Conservation (phyloP, 1,140 invertebrate genomes). For the Bombus fervidus region DNA sequence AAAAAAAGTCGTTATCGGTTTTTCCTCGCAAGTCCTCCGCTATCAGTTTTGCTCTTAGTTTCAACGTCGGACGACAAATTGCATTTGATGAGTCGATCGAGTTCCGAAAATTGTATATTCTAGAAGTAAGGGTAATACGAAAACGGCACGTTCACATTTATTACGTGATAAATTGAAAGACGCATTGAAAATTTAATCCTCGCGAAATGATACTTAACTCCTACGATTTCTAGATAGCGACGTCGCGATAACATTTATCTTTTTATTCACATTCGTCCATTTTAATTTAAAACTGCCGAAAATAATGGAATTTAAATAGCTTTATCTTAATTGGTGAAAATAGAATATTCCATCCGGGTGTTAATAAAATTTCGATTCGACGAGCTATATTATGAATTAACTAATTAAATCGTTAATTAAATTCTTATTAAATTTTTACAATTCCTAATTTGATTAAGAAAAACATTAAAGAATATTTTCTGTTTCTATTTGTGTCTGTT, state of each 20-base stretch:
- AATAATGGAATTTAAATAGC: neutral
- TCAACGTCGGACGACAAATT: constrained; percentile 45
- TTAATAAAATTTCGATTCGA: neutral
- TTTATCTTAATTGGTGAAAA: neutral
- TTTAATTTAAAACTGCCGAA: too few species aligned
- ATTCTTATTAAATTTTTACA: neutral
- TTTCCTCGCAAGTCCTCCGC: constrained; percentile 15
- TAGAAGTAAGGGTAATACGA: constrained; percentile 5
- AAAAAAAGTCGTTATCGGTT: constrained; percentile 55
- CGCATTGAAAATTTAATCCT: neutral
- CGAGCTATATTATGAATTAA: too few species aligned
- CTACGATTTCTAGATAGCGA: neutral
- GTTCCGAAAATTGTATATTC: constrained; percentile 36
- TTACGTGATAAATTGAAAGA: neutral
- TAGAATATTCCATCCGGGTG: too few species aligned
- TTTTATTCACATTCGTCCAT: too few species aligned
- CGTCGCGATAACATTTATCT: too few species aligned
- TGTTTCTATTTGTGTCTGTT: too few species aligned
- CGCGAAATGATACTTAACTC: neutral
- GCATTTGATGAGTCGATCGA: constrained; percentile 37
- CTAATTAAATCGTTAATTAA: too few species aligned
- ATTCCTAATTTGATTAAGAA: neutral
- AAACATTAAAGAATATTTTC: too few species aligned
- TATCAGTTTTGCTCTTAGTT: constrained; percentile 48
- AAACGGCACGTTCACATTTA: neutral